These are phyloP conservation scores for Subacronicta megacephala DNA, from an alignment of 2,888 invertebrate species.

Conservation along the genomic window DNA sequence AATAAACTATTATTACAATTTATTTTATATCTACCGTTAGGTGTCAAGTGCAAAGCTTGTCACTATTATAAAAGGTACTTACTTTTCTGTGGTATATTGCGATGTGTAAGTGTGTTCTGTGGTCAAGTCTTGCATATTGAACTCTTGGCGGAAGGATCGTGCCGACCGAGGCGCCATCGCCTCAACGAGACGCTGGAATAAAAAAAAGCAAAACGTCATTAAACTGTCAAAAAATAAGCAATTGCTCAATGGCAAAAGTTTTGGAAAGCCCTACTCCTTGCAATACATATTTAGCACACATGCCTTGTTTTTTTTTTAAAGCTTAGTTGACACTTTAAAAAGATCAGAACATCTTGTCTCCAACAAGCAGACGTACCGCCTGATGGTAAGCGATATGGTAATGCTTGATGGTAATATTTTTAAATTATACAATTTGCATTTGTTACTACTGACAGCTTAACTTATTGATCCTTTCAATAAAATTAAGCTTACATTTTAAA, in stretches of 20 bases:
- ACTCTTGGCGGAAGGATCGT: slow-evolving; percentile 95
- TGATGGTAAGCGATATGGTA: no score
- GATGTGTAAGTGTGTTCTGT: slow-evolving; percentile 92
- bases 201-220: slow-evolving; percentile 36
- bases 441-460: no score
- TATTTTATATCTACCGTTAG: slow-evolving; percentile 3
- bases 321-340: no score
- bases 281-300: no score
- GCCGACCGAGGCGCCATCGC: slow-evolving; percentile 92
- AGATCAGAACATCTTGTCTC: no score
- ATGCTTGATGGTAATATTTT: no score
- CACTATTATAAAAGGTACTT: slow-evolving; percentile 77
- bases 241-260: no score
- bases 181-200: slow-evolving; percentile 91
- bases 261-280: no score
- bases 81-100: slow-evolving; percentile 91
- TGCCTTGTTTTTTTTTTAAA: no score
- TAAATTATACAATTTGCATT: no score
- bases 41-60: slow-evolving; percentile 5
- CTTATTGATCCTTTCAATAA: background rate
- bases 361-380: no score
- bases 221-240: slow-evolving; percentile 2
- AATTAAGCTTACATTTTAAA: background rate
- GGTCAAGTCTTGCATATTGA: slow-evolving; percentile 93
- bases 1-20: slow-evolving; percentile 2